A percentile compares a stretch with the other conserved stretches of the same genome.
Conservation (phyloP, 2,888 invertebrate genomes). For the Conchocele bisecta region DNA sequence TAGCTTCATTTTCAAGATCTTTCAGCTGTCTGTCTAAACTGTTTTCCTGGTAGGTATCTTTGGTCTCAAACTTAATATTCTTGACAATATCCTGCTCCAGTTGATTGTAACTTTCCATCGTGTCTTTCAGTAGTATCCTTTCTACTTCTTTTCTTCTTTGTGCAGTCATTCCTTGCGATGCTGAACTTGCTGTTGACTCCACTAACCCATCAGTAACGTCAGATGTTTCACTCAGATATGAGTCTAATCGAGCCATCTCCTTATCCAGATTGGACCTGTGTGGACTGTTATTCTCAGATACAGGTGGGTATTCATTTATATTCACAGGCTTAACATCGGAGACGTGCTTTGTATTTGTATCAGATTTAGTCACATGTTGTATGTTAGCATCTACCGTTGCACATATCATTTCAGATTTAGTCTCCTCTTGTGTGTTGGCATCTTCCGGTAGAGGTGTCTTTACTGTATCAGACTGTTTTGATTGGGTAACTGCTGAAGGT, state of each 20-base stretch:
- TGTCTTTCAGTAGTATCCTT: conserved; percentile 2
- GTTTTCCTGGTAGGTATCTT: background rate
- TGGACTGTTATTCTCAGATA: too few species aligned
- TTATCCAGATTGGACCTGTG: conserved; percentile 37
- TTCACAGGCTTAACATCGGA: too few species aligned
- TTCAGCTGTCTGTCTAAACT: conserved; percentile 6
- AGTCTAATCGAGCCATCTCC: conserved; percentile 43
- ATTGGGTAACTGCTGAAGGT: too few species aligned
- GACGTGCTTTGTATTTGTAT: too few species aligned
- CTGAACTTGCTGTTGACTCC: background rate
- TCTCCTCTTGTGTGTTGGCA: too few species aligned
- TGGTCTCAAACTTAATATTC: background rate
- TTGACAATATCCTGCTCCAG: conserved; percentile 5
- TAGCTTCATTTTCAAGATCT: conserved; percentile 4
- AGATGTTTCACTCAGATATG: conserved; percentile 32
- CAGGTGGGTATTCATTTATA: too few species aligned
- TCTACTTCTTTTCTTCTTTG: conserved; percentile 8
- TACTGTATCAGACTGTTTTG: too few species aligned
- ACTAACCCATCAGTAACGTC: background rate
- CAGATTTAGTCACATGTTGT: too few species aligned
- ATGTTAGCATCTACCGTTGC: too few species aligned
- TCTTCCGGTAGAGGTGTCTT: too few species aligned
- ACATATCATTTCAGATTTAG: too few species aligned
- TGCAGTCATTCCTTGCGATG: background rate
- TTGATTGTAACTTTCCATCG: background rate